Conservation (phyloP, 2,797 vertebrate genomes). For the Leuciscus waleckii region DNA sequence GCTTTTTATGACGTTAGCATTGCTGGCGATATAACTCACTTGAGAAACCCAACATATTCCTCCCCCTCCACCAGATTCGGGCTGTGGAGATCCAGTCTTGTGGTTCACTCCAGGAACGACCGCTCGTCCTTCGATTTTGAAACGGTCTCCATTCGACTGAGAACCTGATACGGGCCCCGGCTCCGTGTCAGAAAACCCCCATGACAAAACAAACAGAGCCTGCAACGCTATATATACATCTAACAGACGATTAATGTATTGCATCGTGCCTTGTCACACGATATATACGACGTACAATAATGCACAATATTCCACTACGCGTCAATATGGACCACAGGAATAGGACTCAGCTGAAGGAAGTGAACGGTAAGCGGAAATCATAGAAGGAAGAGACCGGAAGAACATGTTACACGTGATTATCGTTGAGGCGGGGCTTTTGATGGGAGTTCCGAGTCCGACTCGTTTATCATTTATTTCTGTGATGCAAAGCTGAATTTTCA, state of each 20-base stretch:
- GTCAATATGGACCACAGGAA: not conserved
- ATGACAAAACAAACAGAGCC: slow-evolving; percentile 61
- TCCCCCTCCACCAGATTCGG: slow-evolving; percentile 91
- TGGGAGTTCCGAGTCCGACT: not conserved
- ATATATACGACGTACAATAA: slow-evolving; percentile 44
- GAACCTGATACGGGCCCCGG: slow-evolving; percentile 72
- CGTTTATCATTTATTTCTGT: too few relatives aligned
- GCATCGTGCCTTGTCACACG: slow-evolving; percentile 31
- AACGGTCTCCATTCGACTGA: slow-evolving; percentile 82
- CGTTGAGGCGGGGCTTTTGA: not conserved
- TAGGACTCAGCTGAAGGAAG: not conserved
- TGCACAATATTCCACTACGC: not conserved
- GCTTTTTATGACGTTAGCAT: not conserved
- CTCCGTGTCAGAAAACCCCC: slow-evolving; percentile 75
- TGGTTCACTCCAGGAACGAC: slow-evolving; percentile 88
- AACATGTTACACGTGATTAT: slow-evolving; percentile 7
- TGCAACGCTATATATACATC: slow-evolving; percentile 66
- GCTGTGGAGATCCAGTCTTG: slow-evolving; percentile 94
- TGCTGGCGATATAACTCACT: slow-evolving; percentile 75
- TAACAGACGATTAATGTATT: slow-evolving; percentile 29
- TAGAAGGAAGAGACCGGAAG: slow-evolving; percentile 14
- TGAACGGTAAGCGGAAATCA: slow-evolving; percentile 25
- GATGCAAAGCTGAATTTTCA: too few relatives aligned
- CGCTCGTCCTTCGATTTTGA: slow-evolving; percentile 93
- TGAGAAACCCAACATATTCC: slow-evolving; percentile 90